These are phyloP conservation scores for Anguilla anguilla DNA, from an alignment of 2,797 vertebrate genomes.

Conservation along the genomic window DNA sequence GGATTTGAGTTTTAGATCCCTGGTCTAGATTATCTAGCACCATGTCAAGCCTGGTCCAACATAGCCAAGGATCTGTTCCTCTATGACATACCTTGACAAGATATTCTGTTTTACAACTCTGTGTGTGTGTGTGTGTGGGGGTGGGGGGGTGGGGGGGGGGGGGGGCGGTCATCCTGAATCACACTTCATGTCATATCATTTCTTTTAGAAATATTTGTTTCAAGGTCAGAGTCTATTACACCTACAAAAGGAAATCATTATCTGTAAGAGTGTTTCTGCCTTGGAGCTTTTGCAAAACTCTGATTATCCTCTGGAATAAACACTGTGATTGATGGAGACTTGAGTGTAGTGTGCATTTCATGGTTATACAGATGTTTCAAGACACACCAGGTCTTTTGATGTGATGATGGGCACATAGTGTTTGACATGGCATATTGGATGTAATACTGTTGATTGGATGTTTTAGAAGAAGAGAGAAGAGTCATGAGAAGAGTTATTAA, in stretches of 20 bases:
- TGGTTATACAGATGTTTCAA: background rate
- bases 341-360: background rate
- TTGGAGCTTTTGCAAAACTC: background rate
- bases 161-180: background rate
- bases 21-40: background rate
- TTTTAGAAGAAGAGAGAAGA: background rate
- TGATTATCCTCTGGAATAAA: background rate
- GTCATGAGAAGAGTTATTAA: background rate
- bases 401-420: too few species aligned
- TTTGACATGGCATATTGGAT: background rate
- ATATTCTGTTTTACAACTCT: background rate
- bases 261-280: background rate
- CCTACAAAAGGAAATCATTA: constrained; percentile 29
- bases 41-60: background rate
- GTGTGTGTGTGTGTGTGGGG: too few species aligned
- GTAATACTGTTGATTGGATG: background rate
- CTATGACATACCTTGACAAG: background rate
- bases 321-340: background rate
- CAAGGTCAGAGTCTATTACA: constrained; percentile 10
- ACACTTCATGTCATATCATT: background rate
- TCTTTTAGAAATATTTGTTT: constrained; percentile 3
- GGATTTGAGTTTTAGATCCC: too few species aligned
- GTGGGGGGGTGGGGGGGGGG: too few species aligned
- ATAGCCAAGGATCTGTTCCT: background rate
- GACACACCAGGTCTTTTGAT: background rate